Conservation (phyloP, 2,888 invertebrate species). For the Dicyrtoma fusca region DNA sequence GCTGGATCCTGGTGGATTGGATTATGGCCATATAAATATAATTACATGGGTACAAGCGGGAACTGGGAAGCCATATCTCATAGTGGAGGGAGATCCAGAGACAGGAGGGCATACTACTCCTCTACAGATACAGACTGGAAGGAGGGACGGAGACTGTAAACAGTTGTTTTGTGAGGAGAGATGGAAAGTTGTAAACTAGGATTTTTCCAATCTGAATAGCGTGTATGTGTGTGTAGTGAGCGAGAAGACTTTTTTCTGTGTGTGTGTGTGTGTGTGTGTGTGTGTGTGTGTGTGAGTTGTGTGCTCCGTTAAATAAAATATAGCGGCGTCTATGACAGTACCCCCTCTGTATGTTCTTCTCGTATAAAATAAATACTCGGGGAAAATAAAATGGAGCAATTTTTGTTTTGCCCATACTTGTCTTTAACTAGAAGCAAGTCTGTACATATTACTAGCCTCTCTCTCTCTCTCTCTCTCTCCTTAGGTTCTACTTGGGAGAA, state of each 20-base stretch:
- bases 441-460: too few species aligned
- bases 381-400: neutral
- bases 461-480: too few species aligned
- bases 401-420: too few species aligned
- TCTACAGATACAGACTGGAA: too few species aligned
- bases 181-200: neutral
- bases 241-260: neutral
- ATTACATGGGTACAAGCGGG: too few species aligned
- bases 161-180: neutral
- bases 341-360: neutral
- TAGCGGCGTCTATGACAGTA: conserved; percentile 12
- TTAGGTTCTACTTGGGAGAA: too few species aligned
- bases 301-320: conserved; percentile 29
- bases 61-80: too few species aligned
- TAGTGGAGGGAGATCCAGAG: too few species aligned
- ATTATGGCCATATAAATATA: too few species aligned
- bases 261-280: neutral
- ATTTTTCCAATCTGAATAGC: conserved; percentile 2
- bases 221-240: conserved; percentile 3
- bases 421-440: too few species aligned
- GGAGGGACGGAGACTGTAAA: neutral
- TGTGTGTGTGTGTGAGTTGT: conserved; percentile 12
- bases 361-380: conserved; percentile 9
- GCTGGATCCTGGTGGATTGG: too few species aligned
- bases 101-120: too few species aligned